phyloP scores from a whole-genome alignment of 2,797 vertebrate species.

The Lerista edwardsae region DNA sequence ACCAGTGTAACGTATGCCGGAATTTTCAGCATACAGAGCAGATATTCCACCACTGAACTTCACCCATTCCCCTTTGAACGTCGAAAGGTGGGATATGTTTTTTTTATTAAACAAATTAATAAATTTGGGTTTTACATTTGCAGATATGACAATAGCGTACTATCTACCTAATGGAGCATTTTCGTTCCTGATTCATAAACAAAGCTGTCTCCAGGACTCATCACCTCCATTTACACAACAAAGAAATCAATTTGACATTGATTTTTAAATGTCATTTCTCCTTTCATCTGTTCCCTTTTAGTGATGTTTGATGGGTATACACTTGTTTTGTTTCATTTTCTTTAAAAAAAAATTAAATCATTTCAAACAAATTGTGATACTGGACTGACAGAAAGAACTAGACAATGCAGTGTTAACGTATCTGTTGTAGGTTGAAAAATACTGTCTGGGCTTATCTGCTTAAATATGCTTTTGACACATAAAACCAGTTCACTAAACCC shows the following conservation, averaged over 20 bases:
- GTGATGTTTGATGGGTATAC: constrained; percentile 55
- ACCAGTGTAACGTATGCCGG: too few species aligned
- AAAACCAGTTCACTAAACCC: constrained; percentile 43
- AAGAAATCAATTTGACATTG: constrained; percentile 64
- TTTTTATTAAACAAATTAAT: too few species aligned
- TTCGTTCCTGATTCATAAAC: constrained; percentile 25
- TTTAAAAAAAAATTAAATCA: neutral
- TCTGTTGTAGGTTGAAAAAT: constrained; percentile 40
- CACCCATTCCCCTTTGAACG: too few species aligned
- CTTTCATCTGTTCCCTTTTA: constrained; percentile 50
- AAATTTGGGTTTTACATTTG: neutral
- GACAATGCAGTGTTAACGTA: constrained; percentile 27
- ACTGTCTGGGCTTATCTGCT: constrained; percentile 53
- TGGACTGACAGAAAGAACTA: constrained; percentile 23
- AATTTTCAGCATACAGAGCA: neutral
- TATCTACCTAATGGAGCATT: constrained; percentile 4
- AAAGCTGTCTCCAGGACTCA: too few species aligned
- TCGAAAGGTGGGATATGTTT: too few species aligned
- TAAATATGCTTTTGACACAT: constrained; percentile 53
- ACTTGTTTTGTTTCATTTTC: constrained; percentile 7
- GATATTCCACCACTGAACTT: neutral
- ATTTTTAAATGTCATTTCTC: constrained; percentile 53
- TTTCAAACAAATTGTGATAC: too few species aligned
- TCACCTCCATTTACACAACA: constrained; percentile 34
- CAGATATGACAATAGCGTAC: neutral